A percentile compares a stretch with the other conserved stretches of the same genome.
These are phyloP conservation scores for Pogonus chalceus DNA, from an alignment of 1,140 invertebrate genomes.

Conservation along the genomic window DNA sequence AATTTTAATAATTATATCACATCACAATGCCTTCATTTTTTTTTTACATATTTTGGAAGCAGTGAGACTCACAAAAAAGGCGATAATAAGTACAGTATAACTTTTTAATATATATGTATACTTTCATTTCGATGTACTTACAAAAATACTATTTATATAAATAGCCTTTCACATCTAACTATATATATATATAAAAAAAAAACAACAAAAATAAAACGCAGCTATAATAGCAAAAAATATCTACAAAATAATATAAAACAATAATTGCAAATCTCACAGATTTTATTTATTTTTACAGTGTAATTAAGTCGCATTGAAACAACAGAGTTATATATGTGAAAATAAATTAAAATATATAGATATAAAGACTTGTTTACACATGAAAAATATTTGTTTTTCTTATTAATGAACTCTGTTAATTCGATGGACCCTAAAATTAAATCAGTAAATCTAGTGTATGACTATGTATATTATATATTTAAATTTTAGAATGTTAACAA, in stretches of 20 bases:
- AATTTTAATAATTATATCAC: not conserved
- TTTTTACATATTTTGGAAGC: not conserved
- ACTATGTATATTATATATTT: no score
- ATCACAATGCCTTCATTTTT: slow-evolving; percentile 1
- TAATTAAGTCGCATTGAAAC: no score
- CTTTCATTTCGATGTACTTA: slow-evolving; percentile 1
- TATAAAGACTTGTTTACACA: no score
- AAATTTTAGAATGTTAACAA: slow-evolving; percentile 1
- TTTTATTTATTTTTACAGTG: not conserved
- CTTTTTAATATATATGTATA: slow-evolving; percentile 4
- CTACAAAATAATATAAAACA: no score
- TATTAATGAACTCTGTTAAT: no score
- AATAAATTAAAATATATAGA: no score
- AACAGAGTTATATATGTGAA: no score
- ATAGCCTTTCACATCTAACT: slow-evolving; percentile 6
- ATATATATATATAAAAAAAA: slow-evolving; percentile 3
- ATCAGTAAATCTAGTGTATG: no score
- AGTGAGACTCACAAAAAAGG: slow-evolving; percentile 3
- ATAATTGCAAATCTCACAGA: slow-evolving; percentile 5
- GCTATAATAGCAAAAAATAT: no score
- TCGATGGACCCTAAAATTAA: no score
- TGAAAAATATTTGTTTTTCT: no score
- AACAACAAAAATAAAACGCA: not conserved
- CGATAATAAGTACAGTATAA: slow-evolving; percentile 6
- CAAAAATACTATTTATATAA: slow-evolving; percentile 6